phyloP scores from a whole-genome alignment of 2,113 vertebrate species.

The Vulpes ferrilata region DNA sequence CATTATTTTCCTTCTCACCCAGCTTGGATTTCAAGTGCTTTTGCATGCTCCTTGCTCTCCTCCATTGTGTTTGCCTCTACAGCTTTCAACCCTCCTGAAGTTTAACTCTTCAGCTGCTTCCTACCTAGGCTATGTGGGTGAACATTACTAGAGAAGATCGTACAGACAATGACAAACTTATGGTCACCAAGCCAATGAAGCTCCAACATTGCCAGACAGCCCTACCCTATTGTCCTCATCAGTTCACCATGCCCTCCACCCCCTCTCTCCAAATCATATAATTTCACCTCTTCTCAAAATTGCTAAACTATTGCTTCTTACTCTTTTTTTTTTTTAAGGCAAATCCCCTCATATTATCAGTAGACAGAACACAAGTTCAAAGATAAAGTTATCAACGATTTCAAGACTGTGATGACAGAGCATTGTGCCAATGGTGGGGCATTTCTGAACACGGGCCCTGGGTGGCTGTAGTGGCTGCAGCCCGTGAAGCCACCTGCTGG shows the following conservation, averaged over 20 bases:
- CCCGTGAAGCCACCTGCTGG: neutral
- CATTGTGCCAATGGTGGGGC: neutral
- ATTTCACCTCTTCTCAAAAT: conserved; percentile 28
- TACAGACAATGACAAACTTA: neutral
- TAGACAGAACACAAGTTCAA: neutral
- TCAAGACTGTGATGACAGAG: neutral
- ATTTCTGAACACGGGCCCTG: neutral
- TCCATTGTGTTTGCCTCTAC: neutral
- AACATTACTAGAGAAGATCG: neutral
- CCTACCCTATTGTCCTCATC: neutral
- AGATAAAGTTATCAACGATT: neutral
- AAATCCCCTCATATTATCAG: neutral
- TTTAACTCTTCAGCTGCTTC: neutral
- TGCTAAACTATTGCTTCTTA: neutral
- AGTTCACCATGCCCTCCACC: neutral
- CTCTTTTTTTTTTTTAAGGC: neutral
- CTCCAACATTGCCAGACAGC: neutral
- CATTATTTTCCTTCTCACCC: neutral
- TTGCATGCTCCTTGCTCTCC: neutral
- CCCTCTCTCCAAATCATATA: neutral
- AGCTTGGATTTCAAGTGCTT: neutral
- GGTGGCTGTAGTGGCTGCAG: neutral
- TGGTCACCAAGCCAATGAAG: neutral
- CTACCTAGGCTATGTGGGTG: neutral
- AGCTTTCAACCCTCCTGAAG: neutral